Evolutionary conservation across 2,797 vertebrate species (phyloP), one percentile per base, ranked within the genome.

Genomic region (Peromyscus attwateri): DNA sequence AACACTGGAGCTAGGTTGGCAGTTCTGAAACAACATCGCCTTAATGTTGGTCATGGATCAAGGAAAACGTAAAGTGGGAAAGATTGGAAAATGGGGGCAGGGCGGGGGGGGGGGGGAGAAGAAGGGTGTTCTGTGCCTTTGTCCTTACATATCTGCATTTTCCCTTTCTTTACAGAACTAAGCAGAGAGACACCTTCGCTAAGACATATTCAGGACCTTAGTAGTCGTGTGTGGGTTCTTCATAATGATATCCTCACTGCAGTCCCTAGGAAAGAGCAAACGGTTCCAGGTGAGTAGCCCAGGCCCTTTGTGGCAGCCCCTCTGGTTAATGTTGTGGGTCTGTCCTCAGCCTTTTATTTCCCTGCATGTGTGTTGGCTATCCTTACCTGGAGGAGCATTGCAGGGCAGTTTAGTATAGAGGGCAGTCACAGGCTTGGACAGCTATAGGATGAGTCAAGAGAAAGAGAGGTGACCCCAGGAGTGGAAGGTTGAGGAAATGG

Each of bases 221-320:
- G 27, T 84, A 90, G 95, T 14, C 92, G 66, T 19, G 93, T 97
- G 6, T 97, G 91, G 95, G 9, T 91, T 16, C 46, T 96, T 91
- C 91, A 91, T 52, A 68, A 49, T 4, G 16, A 82, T 60, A 88
- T 29, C 10, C 93, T 97, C 40, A 85, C 31, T 83, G 73, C 68
- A 37, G 84, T 94, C n/a, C 96, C 94, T 0, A 91, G 89, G 85
- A 96, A 66, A 82, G 12, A 57, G 0, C 6, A 6, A 2, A n/a
- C 71, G 0, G 34, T 81, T 84, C 89, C 95, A 62, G 93, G 96
- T 95, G 66, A 95, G 87, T 66, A n/a, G 17, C 27, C 68, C 31
- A 29, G 62, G 55, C 49, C 9, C 34, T 9, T 29, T 1, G 46
- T 13, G 34, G 71, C n/a, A 76, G 17, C 6, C 14, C 34, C 60